Evolutionary conservation across 2,888 invertebrate genomes (phyloP), one percentile per base, ranked within the genome.

Genomic region (Andrena praecox): DNA sequence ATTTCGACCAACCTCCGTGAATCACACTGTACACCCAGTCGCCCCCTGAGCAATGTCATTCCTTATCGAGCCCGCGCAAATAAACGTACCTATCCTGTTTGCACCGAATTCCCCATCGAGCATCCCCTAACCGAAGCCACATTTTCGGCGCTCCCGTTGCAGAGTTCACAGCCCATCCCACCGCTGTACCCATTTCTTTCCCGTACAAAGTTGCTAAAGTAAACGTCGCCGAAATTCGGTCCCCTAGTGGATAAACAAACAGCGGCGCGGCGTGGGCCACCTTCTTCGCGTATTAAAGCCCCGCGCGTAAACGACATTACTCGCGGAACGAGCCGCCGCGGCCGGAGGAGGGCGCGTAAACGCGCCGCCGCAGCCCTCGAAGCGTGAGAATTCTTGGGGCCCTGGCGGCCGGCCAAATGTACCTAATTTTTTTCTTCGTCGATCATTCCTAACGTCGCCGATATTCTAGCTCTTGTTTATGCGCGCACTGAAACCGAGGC

Each of bases 381-480:
- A 56, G 52, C 80, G 80, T 80, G 80, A 80, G 80, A 80, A 80
- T 80, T 72, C 80, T 62, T 52, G 70, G 20, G 72, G 59, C 56
- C 42, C 50, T 80, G 80, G 80, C 80, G 35, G 50, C 63, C 42
- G 24, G 80, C 80, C 80, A 80, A 80, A 79, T 31, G 67, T 31
- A 68, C 8, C 72, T 52, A 10, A 59, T 80, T 80, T 72, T 80
- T 80, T 80, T 67, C 71, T 80, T 62, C 20, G 29, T 63, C n/a
- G 72, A 80, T 78, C 80, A 62, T 80, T 68, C 72, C 79, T 72
- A 78, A 80, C 80, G 80, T 80, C 80, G 68, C 79, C 79, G 72
- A 78, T 80, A 80, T 80, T 77, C 77, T 80, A 68, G 56, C 79
- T 72, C 72, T 72, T 80, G 80, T 80, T 80, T 80, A 80, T 80